A percentile compares a stretch with the other conserved stretches of the same genome.
Evolutionary conservation across 2,888 invertebrate species (phyloP).

Genomic region (Salticus scenicus): DNA sequence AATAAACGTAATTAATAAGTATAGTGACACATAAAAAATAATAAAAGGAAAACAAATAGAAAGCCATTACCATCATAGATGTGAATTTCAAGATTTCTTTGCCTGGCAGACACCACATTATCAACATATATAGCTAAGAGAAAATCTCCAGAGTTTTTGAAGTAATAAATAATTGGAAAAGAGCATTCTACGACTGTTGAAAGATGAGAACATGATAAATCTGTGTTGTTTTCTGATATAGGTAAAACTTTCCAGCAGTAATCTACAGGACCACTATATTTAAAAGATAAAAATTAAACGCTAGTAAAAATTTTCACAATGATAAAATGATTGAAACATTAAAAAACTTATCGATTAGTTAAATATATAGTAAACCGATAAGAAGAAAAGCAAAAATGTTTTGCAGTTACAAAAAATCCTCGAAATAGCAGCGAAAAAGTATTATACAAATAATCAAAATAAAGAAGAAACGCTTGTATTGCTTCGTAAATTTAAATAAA

Average conservation of each 20-base stretch:
- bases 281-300: background rate
- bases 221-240: constrained; percentile 20
- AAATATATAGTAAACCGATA: too few relatives aligned
- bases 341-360: too few relatives aligned
- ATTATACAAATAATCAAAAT: too few relatives aligned
- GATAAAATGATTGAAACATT: too few relatives aligned
- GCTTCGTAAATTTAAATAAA: too few relatives aligned
- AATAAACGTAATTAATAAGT: too few relatives aligned
- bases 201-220: constrained; percentile 77
- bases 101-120: constrained; percentile 80
- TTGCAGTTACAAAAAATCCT: background rate
- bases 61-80: constrained; percentile 86
- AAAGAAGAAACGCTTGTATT: too few relatives aligned
- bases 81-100: constrained; percentile 81
- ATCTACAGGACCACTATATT: constrained; percentile 54
- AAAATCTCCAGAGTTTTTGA: constrained; percentile 82
- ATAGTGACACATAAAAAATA: too few relatives aligned
- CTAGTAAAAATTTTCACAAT: background rate
- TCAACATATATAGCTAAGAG: constrained; percentile 86
- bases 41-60: too few relatives aligned
- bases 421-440: too few relatives aligned
- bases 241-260: constrained; percentile 66
- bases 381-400: background rate
- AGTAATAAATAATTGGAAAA: constrained; percentile 83
- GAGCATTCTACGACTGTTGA: constrained; percentile 77